A percentile compares a stretch with the other conserved stretches of the same genome.
These are phyloP conservation scores for Cyclina sinensis DNA, from an alignment of 1,140 invertebrate species.

Conservation along the genomic window DNA sequence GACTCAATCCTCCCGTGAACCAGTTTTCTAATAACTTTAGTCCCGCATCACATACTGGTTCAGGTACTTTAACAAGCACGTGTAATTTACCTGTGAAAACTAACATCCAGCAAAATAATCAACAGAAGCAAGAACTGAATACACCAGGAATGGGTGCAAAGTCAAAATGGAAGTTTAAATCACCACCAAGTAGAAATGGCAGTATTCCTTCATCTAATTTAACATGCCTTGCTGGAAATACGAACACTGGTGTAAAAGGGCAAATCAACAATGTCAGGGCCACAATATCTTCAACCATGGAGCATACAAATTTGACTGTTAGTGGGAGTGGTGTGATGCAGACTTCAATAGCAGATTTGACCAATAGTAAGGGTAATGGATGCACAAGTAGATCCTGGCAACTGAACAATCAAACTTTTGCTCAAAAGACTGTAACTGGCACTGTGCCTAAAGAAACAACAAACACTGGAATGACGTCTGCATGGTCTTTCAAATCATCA, in stretches of 20 bases:
- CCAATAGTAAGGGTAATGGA: neutral
- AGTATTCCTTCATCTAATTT: slow-evolving; percentile 33
- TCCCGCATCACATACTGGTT: neutral
- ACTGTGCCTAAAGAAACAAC: neutral
- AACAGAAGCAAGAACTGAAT: neutral
- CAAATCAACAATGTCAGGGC: neutral
- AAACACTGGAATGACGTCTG: neutral
- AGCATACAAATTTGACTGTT: neutral
- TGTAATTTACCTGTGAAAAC: no score
- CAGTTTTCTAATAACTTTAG: neutral
- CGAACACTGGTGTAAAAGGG: neutral
- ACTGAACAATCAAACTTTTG: neutral
- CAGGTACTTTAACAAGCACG: no score
- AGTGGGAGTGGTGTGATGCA: neutral
- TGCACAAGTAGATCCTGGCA: neutral
- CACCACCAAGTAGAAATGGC: slow-evolving; percentile 12
- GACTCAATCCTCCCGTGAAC: neutral
- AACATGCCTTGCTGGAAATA: neutral
- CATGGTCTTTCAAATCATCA: neutral
- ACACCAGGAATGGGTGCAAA: neutral
- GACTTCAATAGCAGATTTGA: neutral
- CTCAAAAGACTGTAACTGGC: neutral
- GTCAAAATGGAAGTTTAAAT: slow-evolving; percentile 56
- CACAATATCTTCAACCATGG: neutral
- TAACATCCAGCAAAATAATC: neutral